A percentile compares a stretch with the other conserved stretches of the same genome.
These are phyloP conservation scores for Gadus chalcogrammus DNA, from an alignment of 2,113 vertebrate genomes.

Conservation along the genomic window DNA sequence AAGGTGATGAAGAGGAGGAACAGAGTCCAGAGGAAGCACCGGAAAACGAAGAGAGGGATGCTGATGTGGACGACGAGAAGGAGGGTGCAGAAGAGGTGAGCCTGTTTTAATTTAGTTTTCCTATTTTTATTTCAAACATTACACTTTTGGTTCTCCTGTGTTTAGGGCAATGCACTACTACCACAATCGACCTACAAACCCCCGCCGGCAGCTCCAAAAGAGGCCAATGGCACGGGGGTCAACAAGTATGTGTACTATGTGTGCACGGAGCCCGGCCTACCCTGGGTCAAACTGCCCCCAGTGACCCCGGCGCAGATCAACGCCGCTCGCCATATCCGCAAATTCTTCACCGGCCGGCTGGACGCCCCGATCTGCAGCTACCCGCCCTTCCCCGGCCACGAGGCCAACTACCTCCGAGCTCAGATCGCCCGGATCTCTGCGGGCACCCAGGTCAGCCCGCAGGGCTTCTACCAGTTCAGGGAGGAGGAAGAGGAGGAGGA, in stretches of 20 bases:
- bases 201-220: conserved; percentile 77
- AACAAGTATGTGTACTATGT: conserved; percentile 94
- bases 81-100: conserved; percentile 43
- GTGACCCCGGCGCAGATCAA: conserved; percentile 88
- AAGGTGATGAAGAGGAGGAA: conserved; percentile 82
- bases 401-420: conserved; percentile 87
- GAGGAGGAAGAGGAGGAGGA: conserved; percentile 88
- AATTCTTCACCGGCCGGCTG: conserved; percentile 86
- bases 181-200: conserved; percentile 79
- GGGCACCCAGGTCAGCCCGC: conserved; percentile 86
- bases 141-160: neutral
- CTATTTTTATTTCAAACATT: neutral
- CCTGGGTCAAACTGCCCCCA: conserved; percentile 84
- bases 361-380: conserved; percentile 80
- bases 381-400: conserved; percentile 91
- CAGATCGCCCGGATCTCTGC: conserved; percentile 95
- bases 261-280: conserved; percentile 83
- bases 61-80: conserved; percentile 31
- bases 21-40: conserved; percentile 54
- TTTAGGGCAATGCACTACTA: conserved; percentile 68
- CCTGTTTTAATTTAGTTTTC: neutral
- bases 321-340: conserved; percentile 80
- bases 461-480: conserved; percentile 83
- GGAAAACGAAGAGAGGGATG: conserved; percentile 53
- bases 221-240: conserved; percentile 77